Percentiles rank a stretch among this genome's conserved stretches.
Evolutionary conservation across 2,113 vertebrate genomes (phyloP).

Genomic region (Promerops cafer): DNA sequence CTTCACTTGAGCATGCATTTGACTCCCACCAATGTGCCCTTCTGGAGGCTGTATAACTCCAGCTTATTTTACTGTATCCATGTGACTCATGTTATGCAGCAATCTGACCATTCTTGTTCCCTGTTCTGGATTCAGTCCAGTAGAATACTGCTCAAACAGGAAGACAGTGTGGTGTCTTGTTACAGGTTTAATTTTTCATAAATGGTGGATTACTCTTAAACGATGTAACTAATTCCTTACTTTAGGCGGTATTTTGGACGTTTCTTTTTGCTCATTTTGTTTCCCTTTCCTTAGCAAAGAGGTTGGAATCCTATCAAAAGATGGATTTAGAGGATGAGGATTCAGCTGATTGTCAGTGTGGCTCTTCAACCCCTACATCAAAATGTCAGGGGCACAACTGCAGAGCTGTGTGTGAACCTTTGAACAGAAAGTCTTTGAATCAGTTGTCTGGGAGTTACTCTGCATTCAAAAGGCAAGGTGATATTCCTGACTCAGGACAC

Average conservation of each 20-base stretch:
- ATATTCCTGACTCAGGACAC: slow-evolving; percentile 21
- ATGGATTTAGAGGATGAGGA: slow-evolving; percentile 53
- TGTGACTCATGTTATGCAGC: not conserved
- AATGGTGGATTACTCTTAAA: not conserved
- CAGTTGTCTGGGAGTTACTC: slow-evolving; percentile 57
- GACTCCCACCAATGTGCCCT: not conserved
- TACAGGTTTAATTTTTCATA: not conserved
- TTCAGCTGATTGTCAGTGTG: not conserved
- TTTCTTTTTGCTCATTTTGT: not conserved
- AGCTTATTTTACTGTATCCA: not conserved
- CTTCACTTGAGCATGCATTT: not conserved
- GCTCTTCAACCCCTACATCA: slow-evolving; percentile 42
- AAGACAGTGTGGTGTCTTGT: not conserved
- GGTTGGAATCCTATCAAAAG: slow-evolving; percentile 81
- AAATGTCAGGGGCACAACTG: slow-evolving; percentile 59
- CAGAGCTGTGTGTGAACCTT: slow-evolving; percentile 56
- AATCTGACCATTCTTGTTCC: not conserved
- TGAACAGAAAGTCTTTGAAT: slow-evolving; percentile 67
- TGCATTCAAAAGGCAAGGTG: slow-evolving; percentile 17
- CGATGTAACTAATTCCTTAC: not conserved
- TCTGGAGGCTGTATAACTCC: not conserved
- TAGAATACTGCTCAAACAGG: not conserved
- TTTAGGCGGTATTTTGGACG: not conserved
- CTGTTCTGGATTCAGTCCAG: not conserved
- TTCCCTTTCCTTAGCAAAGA: slow-evolving; percentile 67